Evolutionary conservation across 2,113 vertebrate genomes (phyloP).

Genomic region (Ctenodactylus gundi): DNA sequence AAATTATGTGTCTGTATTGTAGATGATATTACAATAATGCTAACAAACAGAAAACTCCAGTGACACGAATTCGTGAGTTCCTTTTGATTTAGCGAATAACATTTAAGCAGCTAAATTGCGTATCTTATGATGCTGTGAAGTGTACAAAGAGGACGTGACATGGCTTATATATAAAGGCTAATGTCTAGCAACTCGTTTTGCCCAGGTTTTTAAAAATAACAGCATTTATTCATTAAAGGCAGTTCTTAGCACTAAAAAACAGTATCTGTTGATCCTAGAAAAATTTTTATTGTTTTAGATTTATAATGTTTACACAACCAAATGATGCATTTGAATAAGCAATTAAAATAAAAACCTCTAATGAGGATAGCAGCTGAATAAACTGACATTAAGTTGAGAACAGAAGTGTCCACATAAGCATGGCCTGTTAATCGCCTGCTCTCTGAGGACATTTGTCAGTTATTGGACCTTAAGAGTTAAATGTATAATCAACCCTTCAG

Average conservation of each 20-base stretch:
- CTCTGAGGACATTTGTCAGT: constrained; percentile 18
- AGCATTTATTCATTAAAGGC: constrained; percentile 32
- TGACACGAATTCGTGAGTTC: constrained; percentile 3
- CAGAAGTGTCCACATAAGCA: constrained; percentile 43
- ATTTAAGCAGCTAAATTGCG: constrained; percentile 15
- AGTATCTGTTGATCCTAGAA: constrained; percentile 8
- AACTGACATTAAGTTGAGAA: constrained; percentile 42
- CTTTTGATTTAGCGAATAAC: constrained; percentile 53
- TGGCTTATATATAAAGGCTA: constrained; percentile 14
- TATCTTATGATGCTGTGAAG: neutral
- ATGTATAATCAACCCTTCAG: constrained; percentile 56
- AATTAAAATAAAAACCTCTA: constrained; percentile 33
- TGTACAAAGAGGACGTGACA: neutral
- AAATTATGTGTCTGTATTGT: neutral
- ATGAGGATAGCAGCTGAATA: constrained; percentile 10
- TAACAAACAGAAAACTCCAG: neutral
- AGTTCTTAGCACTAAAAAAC: constrained; percentile 15
- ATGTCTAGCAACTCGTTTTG: constrained; percentile 49
- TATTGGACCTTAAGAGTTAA: constrained; percentile 62
- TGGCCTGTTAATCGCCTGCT: constrained; percentile 9
- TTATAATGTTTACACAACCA: constrained; percentile 26
- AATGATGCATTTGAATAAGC: constrained; percentile 55
- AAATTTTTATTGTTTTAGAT: constrained; percentile 50
- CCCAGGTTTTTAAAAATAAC: neutral
- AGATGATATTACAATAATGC: neutral